Percentiles rank a stretch among this genome's conserved stretches.
phyloP scores from a whole-genome alignment of 2,797 vertebrate genomes.

The Euthynnus affinis region DNA sequence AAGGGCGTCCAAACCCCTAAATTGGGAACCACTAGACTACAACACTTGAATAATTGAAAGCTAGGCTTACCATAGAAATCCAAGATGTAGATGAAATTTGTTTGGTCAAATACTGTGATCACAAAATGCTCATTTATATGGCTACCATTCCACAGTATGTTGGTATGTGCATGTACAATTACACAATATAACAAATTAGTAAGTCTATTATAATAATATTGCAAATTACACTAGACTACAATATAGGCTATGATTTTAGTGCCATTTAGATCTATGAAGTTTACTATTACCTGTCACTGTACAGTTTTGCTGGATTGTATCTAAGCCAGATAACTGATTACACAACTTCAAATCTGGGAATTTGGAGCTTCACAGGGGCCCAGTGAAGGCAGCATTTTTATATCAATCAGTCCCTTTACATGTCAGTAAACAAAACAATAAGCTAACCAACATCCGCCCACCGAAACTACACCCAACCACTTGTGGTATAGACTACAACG shows the following conservation, averaged over 20 bases:
- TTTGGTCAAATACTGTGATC: neutral
- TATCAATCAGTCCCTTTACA: neutral
- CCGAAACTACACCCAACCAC: conserved; percentile 7
- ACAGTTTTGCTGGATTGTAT: neutral
- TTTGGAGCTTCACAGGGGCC: neutral
- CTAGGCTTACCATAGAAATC: no score
- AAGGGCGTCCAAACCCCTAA: no score
- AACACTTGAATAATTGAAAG: no score
- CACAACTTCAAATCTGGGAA: neutral
- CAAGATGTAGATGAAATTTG: no score
- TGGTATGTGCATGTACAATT: neutral
- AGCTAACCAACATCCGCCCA: neutral
- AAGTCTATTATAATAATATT: neutral
- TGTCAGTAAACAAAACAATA: conserved; percentile 12
- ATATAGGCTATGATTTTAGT: neutral
- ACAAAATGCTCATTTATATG: neutral
- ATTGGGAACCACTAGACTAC: no score
- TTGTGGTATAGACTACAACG: neutral
- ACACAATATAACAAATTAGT: neutral
- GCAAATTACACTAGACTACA: neutral
- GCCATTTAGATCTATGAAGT: neutral
- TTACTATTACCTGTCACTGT: no score
- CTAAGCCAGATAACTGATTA: neutral
- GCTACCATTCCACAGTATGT: neutral
- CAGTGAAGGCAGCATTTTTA: conserved; percentile 17